Evolutionary conservation across 2,888 invertebrate genomes (phyloP).

Genomic region (Girardia tigrina): DNA sequence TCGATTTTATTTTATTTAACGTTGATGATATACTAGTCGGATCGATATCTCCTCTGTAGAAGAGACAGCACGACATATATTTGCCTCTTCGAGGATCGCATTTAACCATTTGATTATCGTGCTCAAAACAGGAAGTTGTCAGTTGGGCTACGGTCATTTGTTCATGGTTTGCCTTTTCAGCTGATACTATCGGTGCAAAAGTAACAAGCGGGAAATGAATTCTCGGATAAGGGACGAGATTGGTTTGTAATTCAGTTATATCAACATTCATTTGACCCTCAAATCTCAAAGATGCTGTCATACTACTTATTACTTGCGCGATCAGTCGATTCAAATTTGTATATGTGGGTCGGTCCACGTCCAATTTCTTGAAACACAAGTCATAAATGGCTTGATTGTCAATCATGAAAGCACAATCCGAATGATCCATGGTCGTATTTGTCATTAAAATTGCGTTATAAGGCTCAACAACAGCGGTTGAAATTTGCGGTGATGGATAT

Average conservation of each 20-base stretch:
- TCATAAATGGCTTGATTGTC: constrained; percentile 47
- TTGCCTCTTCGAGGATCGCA: constrained; percentile 40
- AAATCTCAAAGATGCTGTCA: constrained; percentile 51
- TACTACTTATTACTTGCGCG: constrained; percentile 61
- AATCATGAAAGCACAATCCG: constrained; percentile 63
- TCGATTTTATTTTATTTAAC: constrained; percentile 69
- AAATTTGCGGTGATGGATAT: constrained; percentile 44
- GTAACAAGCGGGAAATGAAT: constrained; percentile 73
- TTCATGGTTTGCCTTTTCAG: constrained; percentile 44
- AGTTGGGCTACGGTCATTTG: constrained; percentile 43
- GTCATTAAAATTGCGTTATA: constrained; percentile 87
- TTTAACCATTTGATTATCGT: constrained; percentile 42
- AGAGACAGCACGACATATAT: constrained; percentile 40
- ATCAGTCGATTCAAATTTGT: constrained; percentile 80
- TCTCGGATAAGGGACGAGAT: constrained; percentile 51
- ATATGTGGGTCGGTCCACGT: constrained; percentile 69
- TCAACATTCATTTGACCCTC: constrained; percentile 53
- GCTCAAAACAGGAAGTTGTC: constrained; percentile 43
- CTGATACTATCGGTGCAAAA: constrained; percentile 53
- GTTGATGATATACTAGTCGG: constrained; percentile 43
- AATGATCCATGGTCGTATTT: constrained; percentile 79
- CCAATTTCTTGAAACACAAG: constrained; percentile 61
- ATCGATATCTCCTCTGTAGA: constrained; percentile 40
- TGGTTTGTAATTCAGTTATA: constrained; percentile 52
- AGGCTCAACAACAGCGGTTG: constrained; percentile 40